Evolutionary conservation across 1,140 invertebrate species (phyloP), one percentile per base, ranked within the genome.

Genomic region (Mya arenaria): DNA sequence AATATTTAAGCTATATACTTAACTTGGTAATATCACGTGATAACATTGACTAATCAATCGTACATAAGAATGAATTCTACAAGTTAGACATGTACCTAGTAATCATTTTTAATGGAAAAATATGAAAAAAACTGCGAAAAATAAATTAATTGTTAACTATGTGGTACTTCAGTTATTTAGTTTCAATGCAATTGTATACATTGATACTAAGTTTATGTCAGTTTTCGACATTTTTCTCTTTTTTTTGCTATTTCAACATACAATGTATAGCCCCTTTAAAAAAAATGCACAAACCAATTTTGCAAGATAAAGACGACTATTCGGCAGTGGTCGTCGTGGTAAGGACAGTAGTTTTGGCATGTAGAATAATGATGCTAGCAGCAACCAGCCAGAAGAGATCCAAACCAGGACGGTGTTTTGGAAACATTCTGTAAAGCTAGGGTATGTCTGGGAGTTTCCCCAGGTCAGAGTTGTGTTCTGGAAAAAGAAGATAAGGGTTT

Each of bases 341-440:
- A 99, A 92, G 92, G 97, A 48, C 41, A 48, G 19, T 13, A 48
- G 41, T 10, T 48, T 13, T 48, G 41, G 41, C 41, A 48, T 13
- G 41, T 48, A 48, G 10, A 48, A 10, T 19, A 48, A 10, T 13
- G 41, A 48, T 10, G 41, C 41, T 19, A 48, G 41, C 10, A 48
- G 19, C 19, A 48, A 19, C 41, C 41, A 98, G 36, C 94, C 92
- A 93, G 97, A 98, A 1, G 98, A 97, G 52, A 95, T 91, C 97
- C 97, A 98, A 48, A 97, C 93, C 36, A 99, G 90, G 0, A 96
- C 95, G 1, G 97, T 98, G 55, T 89, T 81, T 73, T 90, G 88
- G 79, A 92, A 92, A 81, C 91, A 92, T 44, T 84, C 79, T 34
- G 90, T 90, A 58, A 92, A 88, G 6, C 90, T 80, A 41, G 91